Conservation (phyloP, 2,797 vertebrate genomes). For the Cossypha heuglini region DNA sequence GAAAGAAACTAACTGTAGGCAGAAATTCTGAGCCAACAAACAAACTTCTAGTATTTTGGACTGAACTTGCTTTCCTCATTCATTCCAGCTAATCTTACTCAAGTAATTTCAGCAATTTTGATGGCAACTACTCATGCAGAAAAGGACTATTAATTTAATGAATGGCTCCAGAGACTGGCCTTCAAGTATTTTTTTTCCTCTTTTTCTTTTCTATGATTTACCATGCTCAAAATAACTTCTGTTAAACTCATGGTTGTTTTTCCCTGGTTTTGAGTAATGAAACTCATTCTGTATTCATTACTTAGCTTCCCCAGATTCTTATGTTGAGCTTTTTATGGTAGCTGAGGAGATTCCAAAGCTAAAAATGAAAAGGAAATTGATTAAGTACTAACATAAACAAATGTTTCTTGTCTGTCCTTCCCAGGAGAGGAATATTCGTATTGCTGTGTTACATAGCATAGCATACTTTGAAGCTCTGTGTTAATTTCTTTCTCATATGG, state of each 20-base stretch:
- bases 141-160: background rate
- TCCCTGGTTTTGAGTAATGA: background rate
- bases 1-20: background rate
- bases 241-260: background rate
- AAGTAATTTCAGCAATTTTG: conserved; percentile 14
- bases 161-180: background rate
- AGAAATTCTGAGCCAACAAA: background rate
- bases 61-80: background rate
- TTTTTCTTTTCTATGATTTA: background rate
- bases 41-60: background rate
- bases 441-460: background rate
- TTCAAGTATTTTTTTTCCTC: background rate
- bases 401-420: background rate
- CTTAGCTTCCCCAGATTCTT: background rate
- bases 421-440: background rate
- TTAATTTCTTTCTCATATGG: background rate
- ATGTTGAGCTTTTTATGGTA: background rate
- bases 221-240: background rate
- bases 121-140: background rate
- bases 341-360: background rate
- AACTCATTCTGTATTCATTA: background rate
- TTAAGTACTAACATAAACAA: background rate
- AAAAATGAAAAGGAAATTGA: conserved; percentile 12
- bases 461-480: background rate
- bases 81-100: background rate